Conservation (phyloP, 2,113 vertebrate species). For the Phylloscopus whistleri region DNA sequence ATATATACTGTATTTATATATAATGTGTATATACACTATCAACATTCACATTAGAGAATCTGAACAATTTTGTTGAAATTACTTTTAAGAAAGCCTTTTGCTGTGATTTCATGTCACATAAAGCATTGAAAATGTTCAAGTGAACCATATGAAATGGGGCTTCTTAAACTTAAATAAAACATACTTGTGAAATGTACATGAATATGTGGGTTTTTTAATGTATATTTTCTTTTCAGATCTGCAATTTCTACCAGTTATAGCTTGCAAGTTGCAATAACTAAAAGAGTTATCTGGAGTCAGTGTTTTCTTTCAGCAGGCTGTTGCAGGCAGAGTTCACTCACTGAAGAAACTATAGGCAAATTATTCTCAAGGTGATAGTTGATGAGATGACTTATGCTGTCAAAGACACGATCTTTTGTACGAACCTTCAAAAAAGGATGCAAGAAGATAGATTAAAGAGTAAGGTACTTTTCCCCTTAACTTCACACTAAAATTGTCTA, state of each 20-base stretch:
- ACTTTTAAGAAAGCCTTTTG: conserved; percentile 59
- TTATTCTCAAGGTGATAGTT: conserved; percentile 93
- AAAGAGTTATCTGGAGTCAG: conserved; percentile 67
- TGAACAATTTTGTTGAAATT: conserved; percentile 82
- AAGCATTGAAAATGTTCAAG: conserved; percentile 10
- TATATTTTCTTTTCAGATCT: not conserved
- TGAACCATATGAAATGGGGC: not conserved
- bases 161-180: conserved; percentile 37
- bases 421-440: conserved; percentile 81
- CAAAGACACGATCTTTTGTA: conserved; percentile 95
- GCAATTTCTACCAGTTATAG: not conserved
- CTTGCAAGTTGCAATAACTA: not conserved
- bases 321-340: conserved; percentile 94
- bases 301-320: conserved; percentile 88
- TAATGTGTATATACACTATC: conserved; percentile 77
- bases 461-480: not conserved
- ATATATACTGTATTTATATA: conserved; percentile 71
- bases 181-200: not conserved
- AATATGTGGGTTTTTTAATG: not conserved
- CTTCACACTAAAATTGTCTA: not conserved
- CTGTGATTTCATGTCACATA: conserved; percentile 27
- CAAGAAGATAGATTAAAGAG: conserved; percentile 3
- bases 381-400: conserved; percentile 97
- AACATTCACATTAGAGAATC: conserved; percentile 79
- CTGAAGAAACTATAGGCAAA: conserved; percentile 94